A percentile compares a stretch with the other conserved stretches of the same genome.
These are phyloP conservation scores for Drosophila kepulauana DNA, from an alignment of 1,140 invertebrate genomes.

Conservation along the genomic window DNA sequence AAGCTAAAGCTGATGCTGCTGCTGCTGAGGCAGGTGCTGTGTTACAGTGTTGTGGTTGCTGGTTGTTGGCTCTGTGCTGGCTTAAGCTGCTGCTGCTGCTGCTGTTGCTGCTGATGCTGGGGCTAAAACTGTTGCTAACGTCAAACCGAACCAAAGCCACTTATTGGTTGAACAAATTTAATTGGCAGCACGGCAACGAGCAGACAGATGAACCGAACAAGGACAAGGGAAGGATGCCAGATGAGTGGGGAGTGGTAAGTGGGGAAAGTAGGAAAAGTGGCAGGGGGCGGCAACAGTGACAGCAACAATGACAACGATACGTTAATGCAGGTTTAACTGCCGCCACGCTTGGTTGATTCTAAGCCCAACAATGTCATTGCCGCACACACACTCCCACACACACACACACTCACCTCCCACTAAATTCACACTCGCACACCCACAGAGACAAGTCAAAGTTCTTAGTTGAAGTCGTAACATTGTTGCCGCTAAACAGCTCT, in stretches of 20 bases:
- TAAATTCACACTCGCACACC: conserved; percentile 31
- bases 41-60: background rate
- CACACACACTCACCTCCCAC: background rate
- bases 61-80: conserved; percentile 14
- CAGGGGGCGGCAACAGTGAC: conserved; percentile 7
- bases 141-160: conserved; percentile 59
- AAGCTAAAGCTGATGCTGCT: background rate
- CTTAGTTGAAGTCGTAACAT: conserved; percentile 21
- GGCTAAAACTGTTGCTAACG: conserved; percentile 50
- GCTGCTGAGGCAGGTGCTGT: background rate
- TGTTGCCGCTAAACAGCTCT: conserved; percentile 8
- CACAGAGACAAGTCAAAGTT: conserved; percentile 15
- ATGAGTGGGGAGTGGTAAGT: too few relatives aligned
- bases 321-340: conserved; percentile 64
- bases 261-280: background rate
- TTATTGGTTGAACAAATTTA: conserved; percentile 67
- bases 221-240: too few relatives aligned
- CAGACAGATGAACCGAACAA: background rate
- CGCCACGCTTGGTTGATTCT: conserved; percentile 43
- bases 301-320: conserved; percentile 53
- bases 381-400: conserved; percentile 2
- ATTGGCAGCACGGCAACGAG: conserved; percentile 57
- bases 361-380: conserved; percentile 40
- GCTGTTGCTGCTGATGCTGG: background rate
- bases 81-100: conserved; percentile 20